Percentiles rank a stretch among this genome's conserved stretches.
Conservation (phyloP, 2,888 invertebrate genomes). For the Ochropleura plecta region DNA sequence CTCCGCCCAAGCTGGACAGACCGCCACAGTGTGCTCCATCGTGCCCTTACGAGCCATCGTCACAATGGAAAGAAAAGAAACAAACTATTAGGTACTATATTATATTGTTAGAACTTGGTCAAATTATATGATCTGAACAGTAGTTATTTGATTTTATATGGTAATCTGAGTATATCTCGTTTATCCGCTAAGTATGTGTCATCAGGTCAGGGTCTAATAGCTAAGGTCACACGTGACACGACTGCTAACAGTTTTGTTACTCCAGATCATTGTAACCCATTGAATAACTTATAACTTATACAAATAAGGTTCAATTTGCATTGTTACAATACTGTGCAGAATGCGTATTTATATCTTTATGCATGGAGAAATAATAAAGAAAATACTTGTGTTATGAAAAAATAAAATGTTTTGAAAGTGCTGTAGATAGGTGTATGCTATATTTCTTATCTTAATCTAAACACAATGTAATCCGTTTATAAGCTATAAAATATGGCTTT, state of each 20-base stretch:
- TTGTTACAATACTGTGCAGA: not conserved
- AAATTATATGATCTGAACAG: not conserved
- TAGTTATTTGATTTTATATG: not conserved
- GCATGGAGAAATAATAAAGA: not conserved
- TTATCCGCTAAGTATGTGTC: constrained; percentile 5
- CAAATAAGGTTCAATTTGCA: not conserved
- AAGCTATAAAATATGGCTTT: constrained; percentile 20
- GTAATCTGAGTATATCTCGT: not conserved
- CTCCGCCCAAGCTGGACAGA: too few relatives aligned
- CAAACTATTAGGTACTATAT: too few relatives aligned
- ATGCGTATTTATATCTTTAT: not conserved
- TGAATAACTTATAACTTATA: fast-evolving
- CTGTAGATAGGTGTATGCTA: not conserved
- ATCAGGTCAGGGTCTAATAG: constrained; percentile 18
- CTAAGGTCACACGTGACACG: constrained; percentile 15
- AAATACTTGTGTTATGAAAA: constrained; percentile 1
- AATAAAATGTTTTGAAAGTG: constrained; percentile 27
- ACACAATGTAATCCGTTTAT: constrained; percentile 21
- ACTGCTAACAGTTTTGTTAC: not conserved
- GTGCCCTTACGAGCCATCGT: too few relatives aligned
- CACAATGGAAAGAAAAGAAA: too few relatives aligned
- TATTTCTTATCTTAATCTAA: constrained; percentile 22
- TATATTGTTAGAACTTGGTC: too few relatives aligned
- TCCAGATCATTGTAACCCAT: not conserved
- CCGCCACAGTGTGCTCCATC: too few relatives aligned